Percentiles rank a stretch among this genome's conserved stretches.
phyloP scores from a whole-genome alignment of 2,888 invertebrate genomes.

The Therioaphis trifolii region DNA sequence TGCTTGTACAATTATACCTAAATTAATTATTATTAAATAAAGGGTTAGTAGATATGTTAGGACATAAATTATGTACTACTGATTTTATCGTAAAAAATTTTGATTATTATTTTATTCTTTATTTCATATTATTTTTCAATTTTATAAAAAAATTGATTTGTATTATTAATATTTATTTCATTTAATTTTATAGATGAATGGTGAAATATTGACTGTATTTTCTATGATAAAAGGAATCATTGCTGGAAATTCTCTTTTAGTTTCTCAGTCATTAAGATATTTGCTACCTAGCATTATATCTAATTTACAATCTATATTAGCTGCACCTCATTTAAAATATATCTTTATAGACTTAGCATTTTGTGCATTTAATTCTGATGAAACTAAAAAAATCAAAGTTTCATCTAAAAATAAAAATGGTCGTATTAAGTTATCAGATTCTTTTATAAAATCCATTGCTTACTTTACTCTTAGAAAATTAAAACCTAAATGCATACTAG shows the following conservation, averaged over 20 bases:
- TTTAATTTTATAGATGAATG: conserved; percentile 68
- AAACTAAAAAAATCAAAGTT: conserved; percentile 48
- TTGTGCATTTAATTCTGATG: conserved; percentile 70
- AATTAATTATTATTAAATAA: too few species aligned
- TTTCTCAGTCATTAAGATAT: conserved; percentile 72
- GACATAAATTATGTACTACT: too few species aligned
- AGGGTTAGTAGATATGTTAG: too few species aligned
- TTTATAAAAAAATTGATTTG: conserved; percentile 25
- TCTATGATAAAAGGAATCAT: conserved; percentile 72
- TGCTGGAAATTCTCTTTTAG: conserved; percentile 71
- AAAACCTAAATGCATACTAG: conserved; percentile 84
- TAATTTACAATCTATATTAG: conserved; percentile 81
- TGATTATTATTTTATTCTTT: background rate
- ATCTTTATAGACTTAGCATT: conserved; percentile 75
- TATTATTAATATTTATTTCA: conserved; percentile 22
- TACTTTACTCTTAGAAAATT: conserved; percentile 80
- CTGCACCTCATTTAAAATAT: conserved; percentile 76
- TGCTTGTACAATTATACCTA: too few species aligned
- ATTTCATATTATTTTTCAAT: background rate
- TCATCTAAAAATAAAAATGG: conserved; percentile 22
- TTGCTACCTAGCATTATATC: conserved; percentile 74
- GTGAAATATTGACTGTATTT: conserved; percentile 69
- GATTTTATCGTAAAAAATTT: too few species aligned
- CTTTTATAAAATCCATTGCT: conserved; percentile 71
- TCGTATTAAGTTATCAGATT: conserved; percentile 66